These are phyloP conservation scores for Antechinus flavipes DNA, from an alignment of 2,113 vertebrate species.

Conservation along the genomic window DNA sequence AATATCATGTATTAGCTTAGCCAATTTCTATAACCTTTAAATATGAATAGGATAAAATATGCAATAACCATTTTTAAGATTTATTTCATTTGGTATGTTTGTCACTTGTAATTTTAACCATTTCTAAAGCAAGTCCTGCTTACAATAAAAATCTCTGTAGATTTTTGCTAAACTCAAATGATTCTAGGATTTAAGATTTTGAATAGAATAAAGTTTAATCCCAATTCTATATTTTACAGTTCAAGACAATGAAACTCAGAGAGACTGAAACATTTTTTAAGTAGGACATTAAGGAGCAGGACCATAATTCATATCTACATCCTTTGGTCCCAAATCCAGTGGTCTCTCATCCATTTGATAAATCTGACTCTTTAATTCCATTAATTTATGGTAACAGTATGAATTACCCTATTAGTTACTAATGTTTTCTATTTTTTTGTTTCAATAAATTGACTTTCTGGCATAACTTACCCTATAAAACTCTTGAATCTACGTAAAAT, in stretches of 20 bases:
- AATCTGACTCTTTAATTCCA: not conserved
- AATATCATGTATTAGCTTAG: conserved; percentile 4
- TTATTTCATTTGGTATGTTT: conserved; percentile 6
- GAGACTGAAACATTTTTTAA: not conserved
- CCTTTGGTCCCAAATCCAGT: not conserved
- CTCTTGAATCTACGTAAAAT: not conserved
- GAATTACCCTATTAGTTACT: not conserved
- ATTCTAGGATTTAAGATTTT: not conserved
- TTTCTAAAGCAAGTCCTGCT: not conserved
- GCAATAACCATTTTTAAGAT: not conserved
- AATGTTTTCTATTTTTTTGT: not conserved
- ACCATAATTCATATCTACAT: not conserved
- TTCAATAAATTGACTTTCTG: not conserved
- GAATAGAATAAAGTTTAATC: not conserved
- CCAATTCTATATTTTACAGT: not conserved
- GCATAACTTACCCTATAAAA: not conserved
- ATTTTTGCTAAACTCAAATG: not conserved
- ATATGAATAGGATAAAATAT: conserved; percentile 12
- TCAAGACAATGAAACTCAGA: not conserved
- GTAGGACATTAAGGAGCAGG: not conserved
- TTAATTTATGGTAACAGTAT: not conserved
- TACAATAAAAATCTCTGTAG: not conserved
- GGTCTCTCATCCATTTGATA: not conserved
- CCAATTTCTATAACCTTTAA: conserved; percentile 41
- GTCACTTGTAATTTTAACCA: conserved; percentile 15